Evolutionary conservation across 2,888 invertebrate species (phyloP).

Genomic region (Chaetogeoica ovagalla): DNA sequence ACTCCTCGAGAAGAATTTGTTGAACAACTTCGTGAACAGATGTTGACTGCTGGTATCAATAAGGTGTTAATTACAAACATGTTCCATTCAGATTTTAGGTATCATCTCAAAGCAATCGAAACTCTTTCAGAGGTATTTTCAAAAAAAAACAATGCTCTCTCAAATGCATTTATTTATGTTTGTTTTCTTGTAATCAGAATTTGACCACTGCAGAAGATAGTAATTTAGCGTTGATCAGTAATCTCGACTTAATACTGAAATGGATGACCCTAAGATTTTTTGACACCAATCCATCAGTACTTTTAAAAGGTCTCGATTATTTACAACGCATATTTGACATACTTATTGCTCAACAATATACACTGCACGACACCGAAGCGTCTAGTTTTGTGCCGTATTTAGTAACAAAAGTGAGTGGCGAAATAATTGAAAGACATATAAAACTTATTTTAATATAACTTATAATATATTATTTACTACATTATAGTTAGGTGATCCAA

Average conservation of each 20-base stretch:
- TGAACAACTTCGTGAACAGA: constrained; percentile 86
- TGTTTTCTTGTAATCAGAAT: constrained; percentile 29
- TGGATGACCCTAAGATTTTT: constrained; percentile 97
- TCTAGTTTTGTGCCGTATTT: constrained; percentile 93
- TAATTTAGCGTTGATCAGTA: constrained; percentile 78
- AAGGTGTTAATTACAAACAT: constrained; percentile 84
- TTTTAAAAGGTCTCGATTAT: constrained; percentile 93
- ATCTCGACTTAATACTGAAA: constrained; percentile 92
- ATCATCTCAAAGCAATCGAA: constrained; percentile 94
- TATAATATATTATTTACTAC: constrained; percentile 31
- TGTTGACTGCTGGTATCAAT: constrained; percentile 85
- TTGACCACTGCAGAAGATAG: constrained; percentile 62
- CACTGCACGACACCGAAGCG: constrained; percentile 88
- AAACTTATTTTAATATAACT: neutral
- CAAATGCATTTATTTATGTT: neutral
- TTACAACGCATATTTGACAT: constrained; percentile 79
- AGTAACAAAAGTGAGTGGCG: constrained; percentile 76
- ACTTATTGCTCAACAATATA: constrained; percentile 79
- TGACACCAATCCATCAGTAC: constrained; percentile 96
- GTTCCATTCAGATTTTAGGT: constrained; percentile 93
- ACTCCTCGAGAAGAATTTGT: constrained; percentile 92
- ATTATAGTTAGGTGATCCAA: constrained; percentile 86
- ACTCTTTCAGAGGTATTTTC: constrained; percentile 71
- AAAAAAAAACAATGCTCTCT: constrained; percentile 18
- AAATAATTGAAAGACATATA: neutral